phyloP scores from a whole-genome alignment of 2,888 invertebrate species.

The Sussaba pulchella region DNA sequence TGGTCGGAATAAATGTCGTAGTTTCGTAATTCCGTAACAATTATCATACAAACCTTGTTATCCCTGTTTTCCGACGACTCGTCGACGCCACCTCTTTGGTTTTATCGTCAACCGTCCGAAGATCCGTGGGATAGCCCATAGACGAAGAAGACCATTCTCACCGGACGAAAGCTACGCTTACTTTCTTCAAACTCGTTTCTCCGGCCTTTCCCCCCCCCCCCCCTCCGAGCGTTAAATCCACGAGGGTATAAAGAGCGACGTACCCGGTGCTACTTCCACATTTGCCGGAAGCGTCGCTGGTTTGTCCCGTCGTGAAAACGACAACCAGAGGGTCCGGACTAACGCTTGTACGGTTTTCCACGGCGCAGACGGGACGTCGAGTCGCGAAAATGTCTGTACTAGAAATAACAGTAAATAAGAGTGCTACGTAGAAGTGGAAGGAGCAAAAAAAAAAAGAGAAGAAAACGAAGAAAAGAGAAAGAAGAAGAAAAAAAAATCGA shows the following conservation, averaged over 20 bases:
- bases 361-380: slow-evolving; percentile 45
- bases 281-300: slow-evolving; percentile 44
- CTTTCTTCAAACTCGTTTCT: slow-evolving; percentile 60
- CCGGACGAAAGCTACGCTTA: slow-evolving; percentile 35
- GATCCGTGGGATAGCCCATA: slow-evolving; percentile 3
- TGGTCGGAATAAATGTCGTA: too few relatives aligned
- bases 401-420: slow-evolving; percentile 68
- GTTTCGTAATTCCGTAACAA: background rate
- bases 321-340: slow-evolving; percentile 17
- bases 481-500: slow-evolving; percentile 16
- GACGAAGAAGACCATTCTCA: slow-evolving; percentile 35
- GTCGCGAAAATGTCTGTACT: slow-evolving; percentile 63
- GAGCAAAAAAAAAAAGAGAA: background rate
- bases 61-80: background rate
- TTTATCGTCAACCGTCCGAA: slow-evolving; percentile 15
- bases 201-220: slow-evolving; percentile 39
- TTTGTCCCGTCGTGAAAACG: slow-evolving; percentile 41
- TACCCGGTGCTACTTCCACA: slow-evolving; percentile 45
- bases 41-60: background rate
- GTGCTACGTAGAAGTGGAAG: slow-evolving; percentile 16
- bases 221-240: slow-evolving; percentile 66
- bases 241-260: slow-evolving; percentile 62
- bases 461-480: slow-evolving; percentile 11
- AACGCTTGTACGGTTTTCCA: slow-evolving; percentile 37
- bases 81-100: background rate